Percentiles rank a stretch among this genome's conserved stretches.
Evolutionary conservation across 2,797 vertebrate genomes (phyloP).

Genomic region (Melanotaenia nigrans): DNA sequence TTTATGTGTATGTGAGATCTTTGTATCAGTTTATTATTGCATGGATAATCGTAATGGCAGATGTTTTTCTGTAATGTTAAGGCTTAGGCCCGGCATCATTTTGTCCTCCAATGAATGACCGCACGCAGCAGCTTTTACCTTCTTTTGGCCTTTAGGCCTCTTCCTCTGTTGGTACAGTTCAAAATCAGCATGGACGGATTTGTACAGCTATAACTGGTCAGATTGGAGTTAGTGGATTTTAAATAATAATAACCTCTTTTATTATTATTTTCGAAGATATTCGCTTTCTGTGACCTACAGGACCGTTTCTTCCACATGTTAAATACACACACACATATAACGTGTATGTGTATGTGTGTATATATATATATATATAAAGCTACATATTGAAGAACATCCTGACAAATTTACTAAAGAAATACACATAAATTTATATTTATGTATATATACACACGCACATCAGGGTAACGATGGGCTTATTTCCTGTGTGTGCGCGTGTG

Average conservation of each 20-base stretch:
- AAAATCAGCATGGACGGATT: not conserved
- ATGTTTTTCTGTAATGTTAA: not conserved
- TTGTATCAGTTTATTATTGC: too few species aligned
- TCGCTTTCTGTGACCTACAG: not conserved
- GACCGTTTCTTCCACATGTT: slow-evolving; percentile 1
- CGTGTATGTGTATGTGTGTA: too few species aligned
- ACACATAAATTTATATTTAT: too few species aligned
- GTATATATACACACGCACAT: too few species aligned
- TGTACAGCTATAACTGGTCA: not conserved
- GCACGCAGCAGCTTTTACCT: not conserved
- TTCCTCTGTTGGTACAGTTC: not conserved
- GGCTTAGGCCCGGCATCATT: not conserved
- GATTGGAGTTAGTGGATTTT: not conserved
- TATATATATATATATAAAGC: too few species aligned
- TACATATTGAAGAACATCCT: too few species aligned
- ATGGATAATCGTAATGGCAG: too few species aligned
- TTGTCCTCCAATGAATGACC: not conserved
- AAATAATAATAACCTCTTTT: too few species aligned
- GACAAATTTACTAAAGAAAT: too few species aligned
- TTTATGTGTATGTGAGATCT: not conserved
- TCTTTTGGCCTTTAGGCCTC: not conserved
- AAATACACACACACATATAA: too few species aligned
- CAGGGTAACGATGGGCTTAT: too few species aligned
- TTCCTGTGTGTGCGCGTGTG: too few species aligned
- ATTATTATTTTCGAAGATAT: not conserved